A percentile compares a stretch with the other conserved stretches of the same genome.
Evolutionary conservation across 1,140 invertebrate species (phyloP).

Genomic region (Drosophila orena): DNA sequence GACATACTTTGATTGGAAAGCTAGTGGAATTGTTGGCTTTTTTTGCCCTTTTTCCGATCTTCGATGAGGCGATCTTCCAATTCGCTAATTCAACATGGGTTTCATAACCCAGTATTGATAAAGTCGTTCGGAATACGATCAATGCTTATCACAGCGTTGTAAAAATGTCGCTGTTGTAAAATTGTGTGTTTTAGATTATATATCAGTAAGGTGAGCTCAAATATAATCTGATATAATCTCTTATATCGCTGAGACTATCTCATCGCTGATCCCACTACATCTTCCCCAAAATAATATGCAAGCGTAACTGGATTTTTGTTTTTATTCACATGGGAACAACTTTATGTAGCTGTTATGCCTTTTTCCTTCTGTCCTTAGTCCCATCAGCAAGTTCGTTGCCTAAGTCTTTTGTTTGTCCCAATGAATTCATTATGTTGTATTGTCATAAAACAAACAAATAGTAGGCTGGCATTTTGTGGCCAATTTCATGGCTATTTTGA

Average conservation of each 20-base stretch:
- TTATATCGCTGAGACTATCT: conserved; percentile 31
- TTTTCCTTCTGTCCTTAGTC: neutral
- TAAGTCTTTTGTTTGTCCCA: conserved; percentile 72
- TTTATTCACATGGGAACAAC: conserved; percentile 30
- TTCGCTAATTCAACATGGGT: no score
- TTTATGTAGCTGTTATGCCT: conserved; percentile 14
- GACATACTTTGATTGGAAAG: no score
- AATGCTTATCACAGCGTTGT: neutral
- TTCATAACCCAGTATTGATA: neutral
- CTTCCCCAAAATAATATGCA: conserved; percentile 16
- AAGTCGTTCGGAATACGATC: conserved; percentile 2
- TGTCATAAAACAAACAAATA: conserved; percentile 32
- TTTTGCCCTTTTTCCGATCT: no score
- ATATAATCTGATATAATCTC: neutral
- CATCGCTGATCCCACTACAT: conserved; percentile 41
- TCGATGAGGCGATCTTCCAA: no score
- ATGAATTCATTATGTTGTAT: conserved; percentile 65
- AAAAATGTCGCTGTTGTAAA: conserved; percentile 7
- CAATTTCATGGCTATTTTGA: conserved; percentile 25
- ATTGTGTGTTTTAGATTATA: neutral
- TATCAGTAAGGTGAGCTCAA: conserved; percentile 2
- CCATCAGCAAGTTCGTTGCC: conserved; percentile 66
- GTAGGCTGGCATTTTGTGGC: conserved; percentile 28
- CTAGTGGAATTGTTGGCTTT: no score
- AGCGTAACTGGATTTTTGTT: conserved; percentile 40